These are phyloP conservation scores for Tetragonula carbonaria DNA, from an alignment of 2,888 invertebrate genomes.

Conservation along the genomic window DNA sequence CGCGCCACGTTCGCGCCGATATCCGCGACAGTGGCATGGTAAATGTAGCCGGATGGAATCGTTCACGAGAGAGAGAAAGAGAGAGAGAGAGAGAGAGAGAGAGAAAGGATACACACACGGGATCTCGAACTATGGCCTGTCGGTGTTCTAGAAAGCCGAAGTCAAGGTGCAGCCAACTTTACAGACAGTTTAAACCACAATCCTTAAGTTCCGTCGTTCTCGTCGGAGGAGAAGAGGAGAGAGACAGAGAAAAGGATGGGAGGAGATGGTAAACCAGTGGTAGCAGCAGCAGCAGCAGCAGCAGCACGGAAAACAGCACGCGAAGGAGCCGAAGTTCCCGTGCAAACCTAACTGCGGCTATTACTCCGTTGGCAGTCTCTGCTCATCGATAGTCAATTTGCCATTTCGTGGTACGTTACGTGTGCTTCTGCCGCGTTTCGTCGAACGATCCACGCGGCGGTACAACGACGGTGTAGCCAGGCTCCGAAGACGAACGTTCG, in stretches of 20 bases:
- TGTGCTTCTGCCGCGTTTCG: constrained; percentile 28
- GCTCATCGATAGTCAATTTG: constrained; percentile 69
- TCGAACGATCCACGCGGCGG: constrained; percentile 13
- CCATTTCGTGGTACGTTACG: constrained; percentile 53
- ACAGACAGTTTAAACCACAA: constrained; percentile 74
- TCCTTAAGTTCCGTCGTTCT: constrained; percentile 71
- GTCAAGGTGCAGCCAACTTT: constrained; percentile 68
- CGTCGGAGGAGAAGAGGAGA: neutral
- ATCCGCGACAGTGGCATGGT: constrained; percentile 16
- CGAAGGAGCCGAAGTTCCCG: constrained; percentile 25
- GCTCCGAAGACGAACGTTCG: constrained; percentile 7
- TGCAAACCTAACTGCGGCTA: constrained; percentile 57
- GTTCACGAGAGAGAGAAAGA: constrained; percentile 13
- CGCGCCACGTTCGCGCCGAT: constrained; percentile 10
- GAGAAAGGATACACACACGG: neutral
- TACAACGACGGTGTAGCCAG: neutral
- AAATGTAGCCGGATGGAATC: constrained; percentile 23
- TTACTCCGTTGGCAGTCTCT: constrained; percentile 49
- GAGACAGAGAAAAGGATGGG: constrained; percentile 1
- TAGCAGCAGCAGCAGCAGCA: neutral
- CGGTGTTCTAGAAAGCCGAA: constrained; percentile 35
- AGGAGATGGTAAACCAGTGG: constrained; percentile 6
- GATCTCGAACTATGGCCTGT: constrained; percentile 13
- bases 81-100: constrained; percentile 7
- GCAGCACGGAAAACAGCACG: constrained; percentile 11